These are phyloP conservation scores for Psococerastis gibbosa DNA, from an alignment of 2,888 invertebrate genomes.

Conservation along the genomic window DNA sequence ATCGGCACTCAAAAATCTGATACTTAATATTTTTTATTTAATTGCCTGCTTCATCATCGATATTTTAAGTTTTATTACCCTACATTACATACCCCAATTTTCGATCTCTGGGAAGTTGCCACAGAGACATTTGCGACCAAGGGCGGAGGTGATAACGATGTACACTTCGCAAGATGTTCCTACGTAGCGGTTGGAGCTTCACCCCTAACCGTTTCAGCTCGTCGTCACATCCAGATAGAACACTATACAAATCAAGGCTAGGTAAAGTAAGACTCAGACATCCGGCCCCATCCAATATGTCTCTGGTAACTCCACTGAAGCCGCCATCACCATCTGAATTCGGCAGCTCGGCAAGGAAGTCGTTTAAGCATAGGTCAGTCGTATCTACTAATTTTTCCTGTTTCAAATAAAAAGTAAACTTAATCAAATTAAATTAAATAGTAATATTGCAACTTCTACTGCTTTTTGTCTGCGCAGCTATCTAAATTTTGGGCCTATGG, in stretches of 20 bases:
- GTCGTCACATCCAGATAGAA: background rate
- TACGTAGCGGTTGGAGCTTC: background rate
- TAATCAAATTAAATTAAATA: too few relatives aligned
- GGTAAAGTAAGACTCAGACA: background rate
- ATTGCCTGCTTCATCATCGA: too few relatives aligned
- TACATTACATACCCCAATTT: background rate
- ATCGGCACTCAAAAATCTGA: too few relatives aligned
- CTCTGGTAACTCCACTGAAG: background rate
- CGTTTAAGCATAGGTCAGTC: background rate
- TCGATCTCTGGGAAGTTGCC: background rate
- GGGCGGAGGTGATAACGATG: background rate
- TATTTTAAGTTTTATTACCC: too few relatives aligned
- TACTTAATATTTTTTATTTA: too few relatives aligned
- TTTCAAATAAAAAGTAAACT: too few relatives aligned
- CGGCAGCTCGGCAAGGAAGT: slow-evolving; percentile 1
- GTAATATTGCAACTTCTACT: too few relatives aligned
- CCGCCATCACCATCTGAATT: background rate
- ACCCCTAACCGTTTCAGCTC: background rate
- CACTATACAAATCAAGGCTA: background rate
- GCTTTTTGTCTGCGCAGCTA: too few relatives aligned
- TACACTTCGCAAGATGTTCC: background rate
- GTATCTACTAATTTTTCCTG: background rate
- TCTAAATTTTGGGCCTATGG: too few relatives aligned
- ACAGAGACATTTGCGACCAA: slow-evolving; percentile 1
- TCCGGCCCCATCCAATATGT: background rate